Base-by-base conservation (phyloP, 2,888 invertebrate species). In the Microctonus aethiopoides region DNA sequence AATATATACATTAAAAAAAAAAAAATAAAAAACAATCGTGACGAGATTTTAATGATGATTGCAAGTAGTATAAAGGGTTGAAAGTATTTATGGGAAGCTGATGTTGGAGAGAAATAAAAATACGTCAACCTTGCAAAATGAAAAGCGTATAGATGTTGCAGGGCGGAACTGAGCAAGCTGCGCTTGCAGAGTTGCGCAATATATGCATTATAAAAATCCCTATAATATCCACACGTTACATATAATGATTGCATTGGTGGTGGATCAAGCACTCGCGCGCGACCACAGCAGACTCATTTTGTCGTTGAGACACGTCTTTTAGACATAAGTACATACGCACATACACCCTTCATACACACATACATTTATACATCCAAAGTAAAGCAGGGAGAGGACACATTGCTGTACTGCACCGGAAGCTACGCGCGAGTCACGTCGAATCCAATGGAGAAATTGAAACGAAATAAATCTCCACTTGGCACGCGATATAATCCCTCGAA, bases 131-230 rank as follows among this genome's bases (percentile, higher is more conserved):
- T 29, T 10, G 20, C 6, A 46, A 16, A 20, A 67, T 67, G 71
- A 46, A 6, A 6, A 16, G 46, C n/a, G 20, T 16, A 7, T 29
- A n/a, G n/a, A 20, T 46, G 20, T 46, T 16, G 74, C 73, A 83
- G 84, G 85, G 85, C 83, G 85, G 84, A 83, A 84, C 84, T 84
- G 84, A 81, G 16, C n/a, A n/a, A 82, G 84, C 84, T 84, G 85
- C 83, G 84, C 84, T 78, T 78, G 78, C 73, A 80, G 78, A 81
- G 83, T 80, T 84, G 85, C 85, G 85, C 80, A 77, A n/a, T n/a
- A n/a, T n/a, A 67, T 46, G 46, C 46, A 46, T 46, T 20, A 16
- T 16, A 20, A 16, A 1, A 46, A 46, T 46, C 2, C 7, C 16
- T 46, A 9, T 5, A 9, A 36, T 10, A 36, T 36, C 1, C 10